Evolutionary conservation across 92 coral and sea anemone species (phyloP), one percentile per base, ranked within the genome.

Genomic region (Epizoanthus scotinus): DNA sequence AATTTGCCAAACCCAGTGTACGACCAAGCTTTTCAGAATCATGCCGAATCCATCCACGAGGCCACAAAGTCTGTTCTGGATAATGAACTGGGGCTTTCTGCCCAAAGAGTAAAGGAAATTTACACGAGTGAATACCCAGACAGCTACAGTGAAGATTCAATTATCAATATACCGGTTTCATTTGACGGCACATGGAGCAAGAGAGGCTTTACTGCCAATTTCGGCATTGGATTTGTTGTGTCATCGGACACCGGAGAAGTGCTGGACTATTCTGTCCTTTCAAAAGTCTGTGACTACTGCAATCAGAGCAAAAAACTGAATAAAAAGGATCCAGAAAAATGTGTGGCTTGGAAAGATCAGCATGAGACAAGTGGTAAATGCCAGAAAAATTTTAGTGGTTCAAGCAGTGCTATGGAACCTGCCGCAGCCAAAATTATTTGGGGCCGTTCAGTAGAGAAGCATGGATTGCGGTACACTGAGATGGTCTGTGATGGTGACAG

Each of bases 1-100:
- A 84, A 84, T 62, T 73, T 84, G 87, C 87, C 87, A 47, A 77
- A 82, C 74, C 86, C 86, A 58, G 66, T 83, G 56, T 82, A 77
- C 38, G 56, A 31, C n/a, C 65, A 82, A 71, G 70, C 57, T 22
- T 82, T 47, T 65, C 65, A 82, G 22, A 69, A 49, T 52, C 86
- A 82, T 71, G 15, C 49, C 12, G 57, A 71, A 70, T 57, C 72
- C 36, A 50, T 83, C 18, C 71, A 83, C 63, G 74, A 68, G 54
- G 87, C 77, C 67, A 78, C 69, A 69, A 83, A 73, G 53, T 62
- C 78, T 54, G 28, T 65, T 28, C 58, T 70, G 31, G 79, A 70
- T 2, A 70, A 70, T 56, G 52, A 38, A 52, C 59, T 72, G 70
- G 59, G 60, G 49, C 64, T 71, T 36, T 47, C 86, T 19, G 86